phyloP scores from a whole-genome alignment of 2,888 invertebrate genomes.

The Aphodius sticticus region DNA sequence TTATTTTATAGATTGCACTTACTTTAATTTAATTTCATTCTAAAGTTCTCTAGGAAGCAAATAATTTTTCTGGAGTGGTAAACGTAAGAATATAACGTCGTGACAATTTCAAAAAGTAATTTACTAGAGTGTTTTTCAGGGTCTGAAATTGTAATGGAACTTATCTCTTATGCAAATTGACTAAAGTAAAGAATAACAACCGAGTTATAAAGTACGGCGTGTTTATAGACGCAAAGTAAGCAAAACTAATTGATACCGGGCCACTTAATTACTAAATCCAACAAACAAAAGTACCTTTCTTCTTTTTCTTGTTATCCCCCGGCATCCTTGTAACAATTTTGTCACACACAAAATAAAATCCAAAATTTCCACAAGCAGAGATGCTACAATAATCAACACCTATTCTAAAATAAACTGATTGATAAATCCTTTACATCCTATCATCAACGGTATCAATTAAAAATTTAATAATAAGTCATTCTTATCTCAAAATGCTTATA shows the following conservation, averaged over 20 bases:
- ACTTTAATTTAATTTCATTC: no score
- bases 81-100: neutral
- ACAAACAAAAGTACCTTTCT: conserved; percentile 20
- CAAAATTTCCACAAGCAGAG: neutral
- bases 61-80: no score
- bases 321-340: neutral
- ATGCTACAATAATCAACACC: neutral
- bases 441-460: neutral
- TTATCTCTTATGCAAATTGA: neutral
- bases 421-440: neutral
- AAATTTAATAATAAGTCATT: no score
- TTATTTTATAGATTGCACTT: no score
- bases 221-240: neutral
- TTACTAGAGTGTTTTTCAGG: neutral
- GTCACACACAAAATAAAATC: neutral
- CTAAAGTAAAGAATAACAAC: neutral
- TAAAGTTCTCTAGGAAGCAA: no score
- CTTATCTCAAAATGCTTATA: no score
- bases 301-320: conserved; percentile 12
- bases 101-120: neutral
- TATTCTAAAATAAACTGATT: neutral
- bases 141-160: neutral
- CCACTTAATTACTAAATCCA: neutral
- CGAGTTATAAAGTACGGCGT: neutral
- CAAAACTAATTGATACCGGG: neutral